Percentiles rank a stretch among this genome's conserved stretches.
These are phyloP conservation scores for Choristoneura rosaceana DNA, from an alignment of 2,888 invertebrate species.

Conservation along the genomic window DNA sequence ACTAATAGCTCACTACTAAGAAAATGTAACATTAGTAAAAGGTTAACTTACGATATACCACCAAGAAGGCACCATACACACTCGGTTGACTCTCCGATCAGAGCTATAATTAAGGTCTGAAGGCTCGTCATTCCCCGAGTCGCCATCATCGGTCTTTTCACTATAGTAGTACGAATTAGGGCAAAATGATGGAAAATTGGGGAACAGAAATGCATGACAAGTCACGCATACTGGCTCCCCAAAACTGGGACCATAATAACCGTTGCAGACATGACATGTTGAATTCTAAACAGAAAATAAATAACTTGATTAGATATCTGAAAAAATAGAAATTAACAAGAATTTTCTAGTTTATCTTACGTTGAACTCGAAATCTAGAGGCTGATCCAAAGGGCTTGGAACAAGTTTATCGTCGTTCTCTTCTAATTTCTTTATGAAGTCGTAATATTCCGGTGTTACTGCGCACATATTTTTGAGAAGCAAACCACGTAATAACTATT, in stretches of 20 bases:
- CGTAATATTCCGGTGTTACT: slow-evolving; percentile 70
- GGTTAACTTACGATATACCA: slow-evolving; percentile 69
- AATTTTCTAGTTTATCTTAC: slow-evolving; percentile 53
- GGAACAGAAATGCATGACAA: slow-evolving; percentile 96
- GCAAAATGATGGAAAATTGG: slow-evolving; percentile 87
- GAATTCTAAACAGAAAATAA: slow-evolving; percentile 79
- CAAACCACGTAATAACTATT: neutral
- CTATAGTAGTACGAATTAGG: slow-evolving; percentile 80
- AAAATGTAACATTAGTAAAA: neutral
- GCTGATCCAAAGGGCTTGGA: slow-evolving; percentile 63
- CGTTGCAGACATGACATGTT: slow-evolving; percentile 93
- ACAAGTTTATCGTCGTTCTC: slow-evolving; percentile 75
- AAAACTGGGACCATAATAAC: slow-evolving; percentile 96
- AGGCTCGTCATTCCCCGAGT: slow-evolving; percentile 98
- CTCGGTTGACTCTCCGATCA: slow-evolving; percentile 76
- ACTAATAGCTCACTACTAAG: neutral
- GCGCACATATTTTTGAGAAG: slow-evolving; percentile 62
- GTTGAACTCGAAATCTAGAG: slow-evolving; percentile 76
- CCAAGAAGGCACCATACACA: slow-evolving; percentile 69
- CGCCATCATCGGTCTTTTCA: slow-evolving; percentile 92
- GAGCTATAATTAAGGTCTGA: slow-evolving; percentile 87
- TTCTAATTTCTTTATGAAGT: slow-evolving; percentile 75
- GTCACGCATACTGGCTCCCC: slow-evolving; percentile 96
- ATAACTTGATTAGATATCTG: neutral
- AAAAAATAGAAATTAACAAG: neutral